Base-by-base conservation (phyloP, 2,113 vertebrate genomes). In the Vombatus ursinus region DNA sequence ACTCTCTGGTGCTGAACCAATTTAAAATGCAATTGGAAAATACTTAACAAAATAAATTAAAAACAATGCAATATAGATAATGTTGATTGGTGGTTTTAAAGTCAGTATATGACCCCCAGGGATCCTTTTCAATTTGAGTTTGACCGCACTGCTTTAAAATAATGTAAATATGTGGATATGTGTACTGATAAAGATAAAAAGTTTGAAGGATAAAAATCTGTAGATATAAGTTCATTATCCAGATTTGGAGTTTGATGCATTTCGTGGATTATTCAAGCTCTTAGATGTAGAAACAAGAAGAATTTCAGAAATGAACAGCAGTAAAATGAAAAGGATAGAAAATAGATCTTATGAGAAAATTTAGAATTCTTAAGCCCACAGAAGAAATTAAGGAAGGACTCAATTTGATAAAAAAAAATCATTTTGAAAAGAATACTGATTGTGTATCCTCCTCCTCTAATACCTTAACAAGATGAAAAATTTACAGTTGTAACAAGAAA, bases 211-310 rank as follows among this genome's bases (percentile, higher is more conserved):
- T 84, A 52, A 93, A 89, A 50, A 16, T 50, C 93, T 8, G 47
- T 31, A 6, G 19, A 77, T 91, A 0, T 23, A 44, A 54, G 95
- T 50, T 50, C 77, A n/a, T 89, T 25, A 3, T 89, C 90, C 91
- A 24, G 0, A 24, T 89, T 90, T 68, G 48, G 22, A 10, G 0
- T 54, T 49, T 68, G 52, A 49, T 89, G 47, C 90, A 44, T 96
- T 93, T 89, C 19, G 7, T 51, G 53, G 92, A 92, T 50, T 95
- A 94, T 89, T 90, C 77, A 47, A 26, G 23, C 92, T 93, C 96
- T 94, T 37, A 23, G 68, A 91, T 54, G 0, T 44, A 16, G 52
- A 90, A 96, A 53, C 7, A 31, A 61, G 57, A 94, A 14, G 44
- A 89, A 19, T 26, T 92, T 94, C 92, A 26, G 91, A 96, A 54